phyloP scores from a whole-genome alignment of 2,113 vertebrate genomes.

The Chlamydotis undulata region DNA sequence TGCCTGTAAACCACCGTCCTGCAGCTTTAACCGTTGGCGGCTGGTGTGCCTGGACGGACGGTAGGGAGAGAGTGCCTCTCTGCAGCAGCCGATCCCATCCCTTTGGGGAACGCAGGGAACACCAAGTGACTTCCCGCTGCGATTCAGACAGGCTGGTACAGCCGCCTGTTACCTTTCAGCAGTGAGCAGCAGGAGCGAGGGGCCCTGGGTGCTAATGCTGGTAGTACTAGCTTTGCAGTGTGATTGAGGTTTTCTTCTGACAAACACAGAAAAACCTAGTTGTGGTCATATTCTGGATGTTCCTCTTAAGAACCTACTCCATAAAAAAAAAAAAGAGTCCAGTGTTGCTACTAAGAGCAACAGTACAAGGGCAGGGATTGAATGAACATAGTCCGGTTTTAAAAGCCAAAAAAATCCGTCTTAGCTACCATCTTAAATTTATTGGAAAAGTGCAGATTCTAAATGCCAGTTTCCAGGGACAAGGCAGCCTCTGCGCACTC shows the following conservation, averaged over 20 bases:
- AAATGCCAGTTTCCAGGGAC: background rate
- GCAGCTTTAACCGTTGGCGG: rapidly evolving
- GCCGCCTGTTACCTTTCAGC: background rate
- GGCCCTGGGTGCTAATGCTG: background rate
- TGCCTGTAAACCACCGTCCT: background rate
- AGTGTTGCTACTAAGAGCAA: background rate
- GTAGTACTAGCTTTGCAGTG: background rate
- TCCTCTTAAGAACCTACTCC: background rate
- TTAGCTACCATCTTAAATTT: background rate
- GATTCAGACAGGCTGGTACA: background rate
- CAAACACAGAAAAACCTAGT: background rate
- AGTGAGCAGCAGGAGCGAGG: background rate
- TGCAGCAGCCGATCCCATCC: rapidly evolving
- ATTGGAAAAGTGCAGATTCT: background rate
- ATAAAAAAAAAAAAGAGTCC: background rate
- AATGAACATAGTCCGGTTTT: background rate
- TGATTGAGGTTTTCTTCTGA: background rate
- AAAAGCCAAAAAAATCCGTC: background rate
- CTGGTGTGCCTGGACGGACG: background rate
- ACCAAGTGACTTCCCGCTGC: background rate
- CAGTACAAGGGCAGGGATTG: background rate
- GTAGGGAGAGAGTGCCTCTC: background rate
- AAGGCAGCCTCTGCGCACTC: background rate
- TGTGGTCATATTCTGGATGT: background rate
- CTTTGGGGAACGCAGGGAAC: background rate